Evolutionary conservation across 1,140 invertebrate genomes (phyloP), one percentile per base, ranked within the genome.

Genomic region (Ceratoteleas bidentatus): DNA sequence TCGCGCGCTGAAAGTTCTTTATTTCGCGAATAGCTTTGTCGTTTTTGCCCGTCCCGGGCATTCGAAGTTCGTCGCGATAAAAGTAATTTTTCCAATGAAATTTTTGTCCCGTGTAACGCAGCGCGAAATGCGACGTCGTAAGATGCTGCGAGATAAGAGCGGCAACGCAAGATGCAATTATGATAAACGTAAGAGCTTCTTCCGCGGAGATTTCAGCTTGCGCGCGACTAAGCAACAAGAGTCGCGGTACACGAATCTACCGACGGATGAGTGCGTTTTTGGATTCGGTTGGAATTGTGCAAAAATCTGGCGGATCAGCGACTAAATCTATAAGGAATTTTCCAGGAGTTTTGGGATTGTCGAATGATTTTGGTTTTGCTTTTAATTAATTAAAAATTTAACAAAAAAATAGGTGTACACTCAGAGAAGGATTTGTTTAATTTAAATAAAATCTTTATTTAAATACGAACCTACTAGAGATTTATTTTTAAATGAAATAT

Each of bases 101-200:
- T 74, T 80, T 80, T 80, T 74, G 62, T 68, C 73, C 62, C 57
- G n/a, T 24, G 62, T 80, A 80, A 68, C 57, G 56, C 50, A 43
- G 36, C 58, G 66, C 54, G 68, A 76, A 73, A 75, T 56, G 57
- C 47, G 66, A 82, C 24, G 75, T 68, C 38, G 62, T 43, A 61
- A 66, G 76, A 79, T 79, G 47, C 56, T 56, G 61, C 24, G 34
- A 66, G 68, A 79, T 45, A 64, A 76, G 61, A 49, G 62, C 24
- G 40, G 81, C 81, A 84, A 84, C 82, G 79, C 69, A 56, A 89
- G 87, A 90, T 89, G 88, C 87, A 88, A 90, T 90, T 90, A 90
- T 88, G 87, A 89, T 89, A 89, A 89, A 88, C 85, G 76, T 82
- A 78, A 84, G 78, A 85, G 83, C 85, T 85, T 85, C 83, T 88